These are phyloP conservation scores for Hozukius guyotensis DNA, from an alignment of 2,797 vertebrate species.

Conservation along the genomic window DNA sequence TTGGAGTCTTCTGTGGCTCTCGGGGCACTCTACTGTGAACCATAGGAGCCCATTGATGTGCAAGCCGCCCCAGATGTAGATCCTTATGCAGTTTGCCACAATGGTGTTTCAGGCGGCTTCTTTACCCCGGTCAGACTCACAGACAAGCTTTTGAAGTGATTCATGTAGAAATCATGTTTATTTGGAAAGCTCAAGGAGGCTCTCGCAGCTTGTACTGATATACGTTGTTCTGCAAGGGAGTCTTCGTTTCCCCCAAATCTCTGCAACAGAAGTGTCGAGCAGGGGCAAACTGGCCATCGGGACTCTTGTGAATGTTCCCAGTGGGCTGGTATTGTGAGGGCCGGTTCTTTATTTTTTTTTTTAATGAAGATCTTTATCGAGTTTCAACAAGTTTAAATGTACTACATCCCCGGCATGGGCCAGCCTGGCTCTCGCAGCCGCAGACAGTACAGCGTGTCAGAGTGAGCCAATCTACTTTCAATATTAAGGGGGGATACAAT, in stretches of 20 bases:
- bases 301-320: no score
- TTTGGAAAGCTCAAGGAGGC: background rate
- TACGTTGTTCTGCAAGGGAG: background rate
- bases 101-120: background rate
- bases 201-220: background rate
- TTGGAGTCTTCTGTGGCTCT: background rate
- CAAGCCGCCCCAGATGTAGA: background rate
- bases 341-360: no score
- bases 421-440: no score
- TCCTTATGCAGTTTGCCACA: background rate
- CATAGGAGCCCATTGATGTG: conserved; percentile 2
- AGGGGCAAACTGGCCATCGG: no score
- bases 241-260: background rate
- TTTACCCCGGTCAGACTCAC: background rate
- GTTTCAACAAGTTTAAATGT: no score
- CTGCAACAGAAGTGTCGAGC: background rate
- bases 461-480: no score
- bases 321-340: no score
- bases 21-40: conserved; percentile 6
- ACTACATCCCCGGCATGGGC: no score
- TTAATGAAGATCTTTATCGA: no score
- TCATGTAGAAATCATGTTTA: background rate
- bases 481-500: no score
- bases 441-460: no score
- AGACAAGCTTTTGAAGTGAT: background rate